These are phyloP conservation scores for Pseudorhombus dupliciocellatus DNA, from an alignment of 2,113 vertebrate species.

Conservation along the genomic window DNA sequence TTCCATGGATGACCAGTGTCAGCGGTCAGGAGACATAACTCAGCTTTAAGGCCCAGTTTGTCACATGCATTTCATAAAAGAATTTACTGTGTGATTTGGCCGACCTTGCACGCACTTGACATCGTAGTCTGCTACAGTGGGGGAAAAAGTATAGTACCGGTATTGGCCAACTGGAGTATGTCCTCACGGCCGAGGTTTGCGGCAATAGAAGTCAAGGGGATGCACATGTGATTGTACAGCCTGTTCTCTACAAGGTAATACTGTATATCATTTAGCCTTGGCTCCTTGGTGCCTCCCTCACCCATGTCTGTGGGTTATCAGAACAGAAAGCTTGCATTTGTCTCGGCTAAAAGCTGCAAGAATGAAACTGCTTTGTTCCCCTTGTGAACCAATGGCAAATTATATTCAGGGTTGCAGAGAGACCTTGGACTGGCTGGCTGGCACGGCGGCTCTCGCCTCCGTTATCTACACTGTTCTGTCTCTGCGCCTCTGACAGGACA, in stretches of 20 bases:
- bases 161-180: constrained; percentile 3
- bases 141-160: constrained; percentile 31
- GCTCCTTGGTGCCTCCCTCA: constrained; percentile 47
- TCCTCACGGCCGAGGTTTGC: constrained; percentile 28
- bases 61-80: constrained; percentile 48
- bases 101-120: constrained; percentile 50
- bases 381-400: constrained; percentile 65
- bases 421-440: constrained; percentile 66
- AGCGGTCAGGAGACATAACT: constrained; percentile 58
- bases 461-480: constrained; percentile 73
- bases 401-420: constrained; percentile 67
- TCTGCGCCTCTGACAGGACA: constrained; percentile 68
- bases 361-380: constrained; percentile 70
- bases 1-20: constrained; percentile 70
- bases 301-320: constrained; percentile 70
- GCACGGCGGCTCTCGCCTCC: constrained; percentile 39
- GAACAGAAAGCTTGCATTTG: constrained; percentile 66
- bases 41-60: constrained; percentile 66
- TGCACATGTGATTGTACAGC: constrained; percentile 19
- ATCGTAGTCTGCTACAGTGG: constrained; percentile 36
- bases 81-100: constrained; percentile 59
- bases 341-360: constrained; percentile 52
- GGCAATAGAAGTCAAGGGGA: constrained; percentile 46
- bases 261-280: constrained; percentile 63
- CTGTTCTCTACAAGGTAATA: constrained; percentile 59